Conservation (phyloP, 2,797 vertebrate genomes). For the Simalia tracyae region DNA sequence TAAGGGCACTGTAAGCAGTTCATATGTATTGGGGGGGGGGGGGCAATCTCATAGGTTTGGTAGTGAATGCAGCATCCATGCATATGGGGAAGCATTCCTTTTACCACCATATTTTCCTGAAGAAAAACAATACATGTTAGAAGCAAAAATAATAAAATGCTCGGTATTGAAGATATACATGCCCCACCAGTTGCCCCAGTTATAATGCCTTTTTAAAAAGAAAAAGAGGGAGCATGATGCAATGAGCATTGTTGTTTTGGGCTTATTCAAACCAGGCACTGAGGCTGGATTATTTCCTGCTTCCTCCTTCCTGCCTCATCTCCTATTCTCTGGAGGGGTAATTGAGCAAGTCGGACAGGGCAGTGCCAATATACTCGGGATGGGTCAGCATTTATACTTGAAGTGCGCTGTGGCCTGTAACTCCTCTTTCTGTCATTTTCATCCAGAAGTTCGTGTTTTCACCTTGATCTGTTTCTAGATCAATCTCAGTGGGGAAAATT, state of each 20-base stretch:
- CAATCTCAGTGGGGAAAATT: background rate
- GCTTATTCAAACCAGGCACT: background rate
- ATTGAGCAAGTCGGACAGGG: background rate
- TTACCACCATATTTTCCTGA: background rate
- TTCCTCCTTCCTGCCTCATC: background rate
- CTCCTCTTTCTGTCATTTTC: background rate
- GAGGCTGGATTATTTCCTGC: background rate
- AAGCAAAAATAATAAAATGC: background rate
- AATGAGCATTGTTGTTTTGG: background rate
- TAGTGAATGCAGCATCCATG: background rate
- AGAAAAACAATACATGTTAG: background rate
- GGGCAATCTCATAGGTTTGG: background rate
- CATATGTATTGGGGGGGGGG: background rate
- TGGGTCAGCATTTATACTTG: background rate
- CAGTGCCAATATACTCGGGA: background rate
- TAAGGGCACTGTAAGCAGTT: background rate
- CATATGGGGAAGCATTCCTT: background rate
- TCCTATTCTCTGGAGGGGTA: background rate
- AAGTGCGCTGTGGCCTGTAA: background rate
- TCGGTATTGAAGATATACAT: background rate
- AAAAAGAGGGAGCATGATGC: background rate
- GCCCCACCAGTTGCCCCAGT: background rate
- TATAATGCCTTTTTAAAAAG: background rate
- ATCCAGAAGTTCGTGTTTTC: constrained; percentile 13
- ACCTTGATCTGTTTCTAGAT: constrained; percentile 23